Conservation (phyloP, 2,888 invertebrate genomes). For the Eubasilissa splendida region DNA sequence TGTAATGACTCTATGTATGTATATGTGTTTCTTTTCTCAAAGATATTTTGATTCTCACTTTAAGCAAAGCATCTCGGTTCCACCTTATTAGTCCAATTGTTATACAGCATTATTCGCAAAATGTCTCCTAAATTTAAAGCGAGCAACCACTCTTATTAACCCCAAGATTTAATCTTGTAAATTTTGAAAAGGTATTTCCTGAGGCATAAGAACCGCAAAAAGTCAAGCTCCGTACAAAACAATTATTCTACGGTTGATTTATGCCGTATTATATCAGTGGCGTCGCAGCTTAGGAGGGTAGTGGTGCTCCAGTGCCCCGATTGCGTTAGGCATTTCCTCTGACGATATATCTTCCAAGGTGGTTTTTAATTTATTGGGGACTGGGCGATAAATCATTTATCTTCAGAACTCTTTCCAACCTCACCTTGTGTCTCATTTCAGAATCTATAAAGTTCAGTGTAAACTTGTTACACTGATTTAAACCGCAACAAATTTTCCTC, state of each 20-base stretch:
- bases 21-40: too few relatives aligned
- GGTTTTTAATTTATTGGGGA: slow-evolving; percentile 44
- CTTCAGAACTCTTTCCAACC: slow-evolving; percentile 11
- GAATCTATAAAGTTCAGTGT: slow-evolving; percentile 31
- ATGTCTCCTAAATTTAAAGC: too few relatives aligned
- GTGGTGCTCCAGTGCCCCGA: background rate
- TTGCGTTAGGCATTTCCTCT: slow-evolving; percentile 28
- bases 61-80: too few relatives aligned
- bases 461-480: slow-evolving; percentile 40
- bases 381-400: slow-evolving; percentile 30
- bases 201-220: slow-evolving; percentile 13
- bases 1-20: too few relatives aligned
- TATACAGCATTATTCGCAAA: too few relatives aligned
- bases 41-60: too few relatives aligned
- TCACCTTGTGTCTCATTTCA: slow-evolving; percentile 23
- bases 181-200: slow-evolving; percentile 4
- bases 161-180: background rate
- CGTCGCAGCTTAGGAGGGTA: slow-evolving; percentile 7
- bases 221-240: slow-evolving; percentile 4
- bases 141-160: background rate
- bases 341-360: slow-evolving; percentile 33
- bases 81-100: too few relatives aligned
- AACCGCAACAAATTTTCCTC: background rate
- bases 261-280: slow-evolving; percentile 13
- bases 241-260: slow-evolving; percentile 25